Base-by-base conservation (phyloP, 2,113 vertebrate genomes). In the Oncorhynchus nerka region DNA sequence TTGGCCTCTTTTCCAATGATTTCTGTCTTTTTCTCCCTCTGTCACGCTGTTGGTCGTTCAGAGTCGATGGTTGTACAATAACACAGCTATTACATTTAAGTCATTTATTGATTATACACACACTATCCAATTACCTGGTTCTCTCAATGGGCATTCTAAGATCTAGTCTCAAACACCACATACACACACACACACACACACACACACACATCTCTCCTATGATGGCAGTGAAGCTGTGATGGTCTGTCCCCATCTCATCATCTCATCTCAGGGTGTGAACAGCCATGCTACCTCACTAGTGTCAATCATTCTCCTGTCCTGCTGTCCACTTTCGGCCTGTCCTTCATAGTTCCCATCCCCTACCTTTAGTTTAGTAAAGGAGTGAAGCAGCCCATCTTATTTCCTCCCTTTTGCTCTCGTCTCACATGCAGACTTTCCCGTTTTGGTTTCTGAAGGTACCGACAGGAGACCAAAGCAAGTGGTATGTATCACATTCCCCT, bases 391-490 rank as follows among this genome's bases (percentile, higher is more conserved):
- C 51, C 67, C 73, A 75, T 55, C 15, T 55, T 19, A 55, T 55
- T 16, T 55, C 51, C 51, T 19, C 13, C 5, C 51, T 55, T 19
- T 55, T 55, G 15, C 59, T 22, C 59, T 62, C 7, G 3, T 62
- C 59, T 62, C n/a, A 62, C n/a, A 9, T 24, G n/a, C 59, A 62
- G 59, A 62, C 59, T 24, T 20, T 24, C 59, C n/a, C n/a, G 9
- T 61, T 61, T 61, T 61, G n/a, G 20, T 62, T 22, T 62, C 8
- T 22, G 59, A 62, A 24, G 59, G 59, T n/a, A n/a, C 59, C 7
- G 7, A 62, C n/a, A 62, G 59, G n/a, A 62, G 59, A 62, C 59
- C n/a, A 70, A 59, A 79, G 65, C 78, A 75, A 75, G 75, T 79
- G 68, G 68, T 75, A 48, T 49, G 28, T 75, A 79, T 75, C 28